phyloP scores from a whole-genome alignment of 2,113 vertebrate genomes.

The Chamaetylas fuelleborni region DNA sequence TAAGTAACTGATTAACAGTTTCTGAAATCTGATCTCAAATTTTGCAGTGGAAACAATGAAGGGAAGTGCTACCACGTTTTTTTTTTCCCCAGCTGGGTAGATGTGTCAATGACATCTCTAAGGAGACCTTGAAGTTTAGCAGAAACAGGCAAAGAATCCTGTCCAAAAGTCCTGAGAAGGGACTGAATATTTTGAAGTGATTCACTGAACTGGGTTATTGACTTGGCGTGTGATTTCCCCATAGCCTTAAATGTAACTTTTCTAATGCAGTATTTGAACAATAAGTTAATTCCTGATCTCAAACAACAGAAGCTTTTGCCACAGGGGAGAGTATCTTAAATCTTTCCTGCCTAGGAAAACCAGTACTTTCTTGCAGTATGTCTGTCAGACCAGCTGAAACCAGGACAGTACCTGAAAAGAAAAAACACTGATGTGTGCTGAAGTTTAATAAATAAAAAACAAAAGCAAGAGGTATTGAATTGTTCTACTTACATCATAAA shows the following conservation, averaged over 20 bases:
- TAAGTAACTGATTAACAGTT: background rate
- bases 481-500: slow-evolving; percentile 86
- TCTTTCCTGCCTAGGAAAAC: background rate
- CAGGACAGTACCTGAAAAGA: background rate
- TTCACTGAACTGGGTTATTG: background rate
- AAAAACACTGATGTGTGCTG: background rate
- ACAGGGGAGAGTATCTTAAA: background rate
- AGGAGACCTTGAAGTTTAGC: background rate
- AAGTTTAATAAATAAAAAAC: background rate
- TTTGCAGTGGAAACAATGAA: background rate
- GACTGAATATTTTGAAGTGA: background rate
- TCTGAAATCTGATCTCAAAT: background rate
- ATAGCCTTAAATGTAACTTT: background rate
- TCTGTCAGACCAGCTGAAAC: background rate
- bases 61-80: background rate
- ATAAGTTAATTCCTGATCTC: background rate
- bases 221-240: background rate
- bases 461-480: background rate
- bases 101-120: background rate
- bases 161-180: background rate
- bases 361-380: background rate
- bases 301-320: background rate
- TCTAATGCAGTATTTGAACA: background rate
- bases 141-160: background rate
- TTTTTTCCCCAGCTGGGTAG: background rate